These are phyloP conservation scores for Cheilosia vulpina DNA, from an alignment of 2,888 invertebrate genomes.

Conservation along the genomic window DNA sequence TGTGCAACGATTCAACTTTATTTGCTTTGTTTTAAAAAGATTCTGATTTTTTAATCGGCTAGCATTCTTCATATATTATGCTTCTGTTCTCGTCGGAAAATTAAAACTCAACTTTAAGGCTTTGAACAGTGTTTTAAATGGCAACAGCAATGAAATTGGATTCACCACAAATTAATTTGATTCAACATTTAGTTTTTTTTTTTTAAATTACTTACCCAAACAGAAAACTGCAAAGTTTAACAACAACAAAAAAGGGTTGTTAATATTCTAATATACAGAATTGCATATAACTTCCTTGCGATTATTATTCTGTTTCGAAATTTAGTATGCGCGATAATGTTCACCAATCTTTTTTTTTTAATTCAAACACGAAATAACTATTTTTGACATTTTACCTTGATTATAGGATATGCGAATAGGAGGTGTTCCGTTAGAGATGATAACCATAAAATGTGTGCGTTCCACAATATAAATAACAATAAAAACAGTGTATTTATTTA, in stretches of 20 bases:
- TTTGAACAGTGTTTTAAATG: constrained; percentile 22
- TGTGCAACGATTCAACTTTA: too few species aligned
- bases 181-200: constrained; percentile 1
- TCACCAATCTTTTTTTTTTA: constrained; percentile 29
- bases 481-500: too few species aligned
- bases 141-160: constrained; percentile 18
- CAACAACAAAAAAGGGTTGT: too few species aligned
- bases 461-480: neutral
- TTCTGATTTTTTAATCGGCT: too few species aligned
- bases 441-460: constrained; percentile 9
- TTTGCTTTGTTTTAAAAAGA: too few species aligned
- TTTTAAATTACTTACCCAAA: neutral
- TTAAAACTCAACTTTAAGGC: neutral
- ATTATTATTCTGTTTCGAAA: neutral
- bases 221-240: too few species aligned
- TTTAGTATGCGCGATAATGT: neutral
- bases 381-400: constrained; percentile 31
- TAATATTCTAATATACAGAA: too few species aligned
- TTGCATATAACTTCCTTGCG: too few species aligned
- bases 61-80: too few species aligned
- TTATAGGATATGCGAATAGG: constrained; percentile 14
- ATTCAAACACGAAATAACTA: constrained; percentile 41
- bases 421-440: constrained; percentile 5
- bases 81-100: neutral
- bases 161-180: neutral